These are phyloP conservation scores for Leiothrix lutea DNA, from an alignment of 2,113 vertebrate species.

Conservation along the genomic window DNA sequence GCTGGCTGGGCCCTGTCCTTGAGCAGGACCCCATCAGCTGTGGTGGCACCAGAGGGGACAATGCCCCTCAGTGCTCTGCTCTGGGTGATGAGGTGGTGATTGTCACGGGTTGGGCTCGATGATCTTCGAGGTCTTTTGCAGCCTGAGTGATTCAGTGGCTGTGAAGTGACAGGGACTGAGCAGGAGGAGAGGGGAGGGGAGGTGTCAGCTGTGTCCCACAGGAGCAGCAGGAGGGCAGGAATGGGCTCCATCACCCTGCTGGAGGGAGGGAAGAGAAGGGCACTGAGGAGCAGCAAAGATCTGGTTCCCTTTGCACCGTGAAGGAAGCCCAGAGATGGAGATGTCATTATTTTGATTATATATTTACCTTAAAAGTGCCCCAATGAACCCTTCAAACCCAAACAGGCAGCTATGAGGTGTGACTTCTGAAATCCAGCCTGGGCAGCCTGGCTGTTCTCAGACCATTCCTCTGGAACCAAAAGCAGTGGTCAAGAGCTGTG, in stretches of 20 bases:
- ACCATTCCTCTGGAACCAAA: neutral
- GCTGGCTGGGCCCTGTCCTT: neutral
- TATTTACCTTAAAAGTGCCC: neutral
- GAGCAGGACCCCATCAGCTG: neutral
- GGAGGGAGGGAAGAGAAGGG: neutral
- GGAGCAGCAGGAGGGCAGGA: neutral
- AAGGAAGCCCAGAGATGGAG: neutral
- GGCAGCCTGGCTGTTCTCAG: neutral
- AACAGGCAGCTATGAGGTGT: neutral
- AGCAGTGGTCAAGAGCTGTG: neutral
- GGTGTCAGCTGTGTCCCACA: neutral
- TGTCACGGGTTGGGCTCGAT: neutral
- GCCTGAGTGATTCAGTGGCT: neutral
- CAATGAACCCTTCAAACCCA: neutral
- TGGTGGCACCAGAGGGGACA: neutral
- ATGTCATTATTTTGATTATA: neutral
- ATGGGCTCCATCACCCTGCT: neutral
- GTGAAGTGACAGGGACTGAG: neutral
- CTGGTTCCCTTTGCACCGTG: rapidly evolving
- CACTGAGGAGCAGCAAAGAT: neutral
- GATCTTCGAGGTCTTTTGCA: neutral
- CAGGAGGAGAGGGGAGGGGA: neutral
- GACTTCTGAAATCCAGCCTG: neutral
- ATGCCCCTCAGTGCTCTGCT: neutral
- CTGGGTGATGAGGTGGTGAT: neutral